Evolutionary conservation across 2,797 vertebrate genomes (phyloP).

Genomic region (Arctocebus calabarensis): DNA sequence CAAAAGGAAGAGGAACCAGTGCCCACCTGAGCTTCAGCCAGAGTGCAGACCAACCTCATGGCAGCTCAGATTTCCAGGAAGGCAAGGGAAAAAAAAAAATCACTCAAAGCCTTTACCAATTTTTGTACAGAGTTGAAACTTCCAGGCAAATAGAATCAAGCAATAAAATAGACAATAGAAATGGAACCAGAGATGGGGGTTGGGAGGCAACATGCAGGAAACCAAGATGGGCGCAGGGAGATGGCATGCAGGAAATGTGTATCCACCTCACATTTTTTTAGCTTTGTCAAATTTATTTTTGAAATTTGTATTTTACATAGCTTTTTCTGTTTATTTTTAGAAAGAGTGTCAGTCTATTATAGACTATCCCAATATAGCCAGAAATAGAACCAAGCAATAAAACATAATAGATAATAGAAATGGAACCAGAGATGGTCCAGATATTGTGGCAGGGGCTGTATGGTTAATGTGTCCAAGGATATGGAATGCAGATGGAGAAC

Average conservation of each 20-base stretch:
- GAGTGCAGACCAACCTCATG: neutral
- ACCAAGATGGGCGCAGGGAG: neutral
- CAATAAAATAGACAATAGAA: too few species aligned
- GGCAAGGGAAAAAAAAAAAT: neutral
- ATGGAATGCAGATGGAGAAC: neutral
- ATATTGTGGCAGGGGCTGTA: neutral
- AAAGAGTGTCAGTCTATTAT: neutral
- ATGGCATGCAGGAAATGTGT: fast-evolving
- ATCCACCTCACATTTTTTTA: neutral
- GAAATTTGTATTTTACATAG: neutral
- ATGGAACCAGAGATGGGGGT: too few species aligned
- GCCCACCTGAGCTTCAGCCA: neutral
- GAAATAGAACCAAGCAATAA: neutral
- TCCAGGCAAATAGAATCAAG: neutral
- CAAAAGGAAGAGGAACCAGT: neutral
- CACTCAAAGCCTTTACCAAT: neutral
- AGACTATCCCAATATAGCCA: neutral
- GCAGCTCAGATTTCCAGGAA: neutral
- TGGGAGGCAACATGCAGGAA: too few species aligned
- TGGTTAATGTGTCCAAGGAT: neutral
- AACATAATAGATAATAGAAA: neutral
- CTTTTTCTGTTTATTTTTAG: neutral
- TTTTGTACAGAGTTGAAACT: neutral
- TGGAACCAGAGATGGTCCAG: neutral
- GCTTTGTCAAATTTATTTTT: neutral